Evolutionary conservation across 2,113 vertebrate species (phyloP), one percentile per base, ranked within the genome.

Genomic region (Fregata magnificens): DNA sequence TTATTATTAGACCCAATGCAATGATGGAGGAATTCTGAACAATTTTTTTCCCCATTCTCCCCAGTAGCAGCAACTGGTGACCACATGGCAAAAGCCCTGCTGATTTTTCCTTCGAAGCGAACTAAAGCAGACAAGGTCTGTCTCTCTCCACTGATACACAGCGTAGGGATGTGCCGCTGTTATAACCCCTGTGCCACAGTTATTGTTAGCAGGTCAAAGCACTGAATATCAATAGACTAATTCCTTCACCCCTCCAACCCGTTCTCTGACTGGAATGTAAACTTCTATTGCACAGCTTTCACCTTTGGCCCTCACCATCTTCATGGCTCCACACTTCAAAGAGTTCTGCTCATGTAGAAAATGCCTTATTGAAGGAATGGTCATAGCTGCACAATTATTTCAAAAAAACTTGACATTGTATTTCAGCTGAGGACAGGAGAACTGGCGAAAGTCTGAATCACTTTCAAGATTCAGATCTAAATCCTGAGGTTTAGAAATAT

Each of bases 141-240:
- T 73, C 38, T 78, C 80, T 74, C 85, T 70, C 45, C 61, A 26
- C 34, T 32, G 94, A 77, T 49, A 44, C 96, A 97, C 94, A 97
- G 97, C 88, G 79, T 69, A 38, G 78, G 77, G 95, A 93, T 82
- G 98, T 93, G 97, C 95, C 31, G 88, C 97, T 78, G 95, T 96
- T 89, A 93, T 95, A 98, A 98, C 98, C 99, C 93, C 88, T 5
- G 88, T 49, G 98, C 98, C 98, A 93, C 83, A 50, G 82, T 95
- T 32, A 90, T 97, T 97, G 98, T 98, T 45, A 84, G 92, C 62
- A 36, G 98, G 98, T 98, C 98, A 98, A 97, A 98, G 98, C 96
- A 45, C 97, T 98, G 98, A 98, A 97, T 98, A 97, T 98, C 98
- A 98, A 96, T 96, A 93, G 97, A 94, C 94, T 97, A 92, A 80